phyloP scores from a whole-genome alignment of 2,888 invertebrate species.

The Habrosyne pyritoides region DNA sequence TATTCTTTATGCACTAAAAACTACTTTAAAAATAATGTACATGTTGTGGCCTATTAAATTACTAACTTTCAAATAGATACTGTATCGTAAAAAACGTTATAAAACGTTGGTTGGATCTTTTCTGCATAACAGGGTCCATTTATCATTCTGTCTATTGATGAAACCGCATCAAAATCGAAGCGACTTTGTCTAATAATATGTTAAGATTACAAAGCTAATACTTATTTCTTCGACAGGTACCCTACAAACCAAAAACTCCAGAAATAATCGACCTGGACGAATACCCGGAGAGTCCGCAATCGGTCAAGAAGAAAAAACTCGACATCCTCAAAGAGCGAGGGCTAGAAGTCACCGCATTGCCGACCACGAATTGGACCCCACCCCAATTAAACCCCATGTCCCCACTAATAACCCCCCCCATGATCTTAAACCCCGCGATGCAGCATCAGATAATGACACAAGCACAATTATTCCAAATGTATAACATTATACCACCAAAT shows the following conservation, averaged over 20 bases:
- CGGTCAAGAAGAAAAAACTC: slow-evolving; percentile 86
- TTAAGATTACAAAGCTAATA: not conserved
- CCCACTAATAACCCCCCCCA: slow-evolving; percentile 24
- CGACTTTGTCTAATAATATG: too few relatives aligned
- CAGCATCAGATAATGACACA: slow-evolving; percentile 79
- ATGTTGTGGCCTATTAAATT: too few relatives aligned
- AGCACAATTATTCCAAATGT: slow-evolving; percentile 73
- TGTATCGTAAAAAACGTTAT: too few relatives aligned
- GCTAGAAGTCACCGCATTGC: slow-evolving; percentile 88
- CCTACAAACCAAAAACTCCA: slow-evolving; percentile 85
- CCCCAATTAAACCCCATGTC: slow-evolving; percentile 36
- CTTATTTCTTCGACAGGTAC: slow-evolving; percentile 63
- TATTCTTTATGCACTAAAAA: too few relatives aligned
- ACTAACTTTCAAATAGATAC: too few relatives aligned
- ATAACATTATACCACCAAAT: slow-evolving; percentile 61
- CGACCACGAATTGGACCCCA: slow-evolving; percentile 53
- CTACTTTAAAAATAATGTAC: too few relatives aligned
- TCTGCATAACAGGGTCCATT: too few relatives aligned
- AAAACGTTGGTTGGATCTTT: too few relatives aligned
- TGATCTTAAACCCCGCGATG: slow-evolving; percentile 64
- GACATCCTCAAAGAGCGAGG: slow-evolving; percentile 90
- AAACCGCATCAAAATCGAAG: too few relatives aligned
- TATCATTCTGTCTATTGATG: too few relatives aligned
- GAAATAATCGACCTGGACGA: slow-evolving; percentile 86
- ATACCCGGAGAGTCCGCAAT: slow-evolving; percentile 75